Evolutionary conservation across 2,797 vertebrate genomes (phyloP).

Genomic region (Clarias platycephalus): DNA sequence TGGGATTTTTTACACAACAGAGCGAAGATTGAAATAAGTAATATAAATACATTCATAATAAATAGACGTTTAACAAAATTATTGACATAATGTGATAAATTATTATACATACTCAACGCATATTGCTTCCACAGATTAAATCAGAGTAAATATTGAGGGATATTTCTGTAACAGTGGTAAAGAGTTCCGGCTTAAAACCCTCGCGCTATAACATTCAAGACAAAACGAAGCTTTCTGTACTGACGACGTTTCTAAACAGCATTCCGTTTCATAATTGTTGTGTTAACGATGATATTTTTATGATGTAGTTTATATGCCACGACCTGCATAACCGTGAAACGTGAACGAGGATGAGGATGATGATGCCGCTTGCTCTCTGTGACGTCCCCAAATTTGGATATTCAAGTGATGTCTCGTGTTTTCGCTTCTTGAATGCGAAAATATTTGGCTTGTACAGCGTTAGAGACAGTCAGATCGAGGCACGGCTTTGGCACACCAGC

Average conservation of each 20-base stretch:
- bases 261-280: neutral
- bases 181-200: neutral
- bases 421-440: neutral
- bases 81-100: neutral
- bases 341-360: no score
- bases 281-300: neutral
- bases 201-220: neutral
- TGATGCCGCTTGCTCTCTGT: no score
- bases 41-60: neutral
- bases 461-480: neutral
- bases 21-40: neutral
- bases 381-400: neutral
- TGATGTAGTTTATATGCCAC: no score
- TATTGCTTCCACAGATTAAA: neutral
- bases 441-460: constrained; percentile 6
- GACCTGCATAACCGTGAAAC: neutral
- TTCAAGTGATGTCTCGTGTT: no score
- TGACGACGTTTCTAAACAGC: neutral
- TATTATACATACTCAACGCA: neutral
- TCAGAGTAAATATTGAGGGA: neutral
- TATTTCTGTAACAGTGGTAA: neutral
- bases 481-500: neutral
- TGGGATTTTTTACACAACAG: neutral
- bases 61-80: neutral
- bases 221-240: no score